Conservation (phyloP, 2,797 vertebrate genomes). For the Mus spretus region DNA sequence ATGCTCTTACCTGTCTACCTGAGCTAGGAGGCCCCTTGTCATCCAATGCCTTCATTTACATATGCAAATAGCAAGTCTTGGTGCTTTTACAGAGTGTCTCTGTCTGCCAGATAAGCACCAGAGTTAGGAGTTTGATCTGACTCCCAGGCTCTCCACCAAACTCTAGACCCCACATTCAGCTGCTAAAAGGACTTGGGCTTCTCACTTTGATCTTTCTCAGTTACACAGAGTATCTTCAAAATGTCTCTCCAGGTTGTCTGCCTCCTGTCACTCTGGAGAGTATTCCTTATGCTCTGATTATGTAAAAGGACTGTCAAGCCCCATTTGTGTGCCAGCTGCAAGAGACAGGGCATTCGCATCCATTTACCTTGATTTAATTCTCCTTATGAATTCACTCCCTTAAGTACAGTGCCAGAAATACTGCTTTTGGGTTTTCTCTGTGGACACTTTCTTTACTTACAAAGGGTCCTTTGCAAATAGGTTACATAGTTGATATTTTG, state of each 20-base stretch:
- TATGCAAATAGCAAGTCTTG: neutral
- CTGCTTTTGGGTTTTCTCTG: neutral
- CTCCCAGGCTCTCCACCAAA: neutral
- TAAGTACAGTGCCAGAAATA: neutral
- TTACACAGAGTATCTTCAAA: neutral
- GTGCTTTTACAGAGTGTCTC: neutral
- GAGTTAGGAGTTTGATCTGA: neutral
- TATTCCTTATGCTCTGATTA: conserved; percentile 49
- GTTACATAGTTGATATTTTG: neutral
- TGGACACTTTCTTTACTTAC: neutral
- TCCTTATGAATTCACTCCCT: conserved; percentile 34
- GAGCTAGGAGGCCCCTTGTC: neutral
- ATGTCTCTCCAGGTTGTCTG: neutral
- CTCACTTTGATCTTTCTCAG: neutral
- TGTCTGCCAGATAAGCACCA: neutral
- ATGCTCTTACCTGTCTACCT: neutral
- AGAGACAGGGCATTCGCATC: neutral
- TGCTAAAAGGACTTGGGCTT: neutral
- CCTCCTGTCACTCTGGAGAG: neutral
- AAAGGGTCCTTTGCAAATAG: neutral
- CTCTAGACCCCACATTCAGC: conserved; percentile 7
- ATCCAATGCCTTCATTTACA: conserved; percentile 29
- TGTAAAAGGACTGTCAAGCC: neutral
- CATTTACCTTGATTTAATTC: conserved; percentile 55
- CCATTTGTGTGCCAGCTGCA: conserved; percentile 53